Conservation (phyloP, 2,797 vertebrate genomes). For the Mormyrops boulengeri region DNA sequence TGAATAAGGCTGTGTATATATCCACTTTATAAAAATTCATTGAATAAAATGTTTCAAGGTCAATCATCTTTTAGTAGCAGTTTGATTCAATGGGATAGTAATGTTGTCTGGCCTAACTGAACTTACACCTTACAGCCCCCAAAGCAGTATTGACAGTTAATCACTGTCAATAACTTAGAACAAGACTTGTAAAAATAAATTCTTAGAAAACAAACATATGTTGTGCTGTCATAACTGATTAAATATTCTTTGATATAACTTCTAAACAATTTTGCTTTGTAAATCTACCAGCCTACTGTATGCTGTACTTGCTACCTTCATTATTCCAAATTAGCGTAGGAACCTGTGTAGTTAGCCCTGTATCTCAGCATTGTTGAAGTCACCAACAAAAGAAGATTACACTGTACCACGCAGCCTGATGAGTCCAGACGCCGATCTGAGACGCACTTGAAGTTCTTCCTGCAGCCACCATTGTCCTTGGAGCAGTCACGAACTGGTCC, state of each 20-base stretch:
- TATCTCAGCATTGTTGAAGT: background rate
- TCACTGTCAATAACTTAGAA: background rate
- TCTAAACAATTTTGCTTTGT: background rate
- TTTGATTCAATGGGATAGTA: background rate
- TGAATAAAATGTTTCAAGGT: background rate
- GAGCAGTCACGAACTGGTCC: slow-evolving; percentile 91
- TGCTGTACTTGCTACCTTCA: background rate
- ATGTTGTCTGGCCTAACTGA: background rate
- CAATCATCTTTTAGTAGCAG: background rate
- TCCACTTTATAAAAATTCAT: background rate
- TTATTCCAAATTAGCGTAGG: background rate
- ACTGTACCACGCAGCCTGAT: slow-evolving; percentile 83
- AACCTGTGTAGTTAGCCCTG: background rate
- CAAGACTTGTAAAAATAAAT: background rate
- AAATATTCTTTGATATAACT: background rate
- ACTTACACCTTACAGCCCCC: background rate
- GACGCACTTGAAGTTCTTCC: slow-evolving; percentile 95
- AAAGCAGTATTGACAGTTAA: background rate
- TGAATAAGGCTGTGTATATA: background rate
- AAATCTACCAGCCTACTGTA: background rate
- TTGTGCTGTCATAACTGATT: background rate
- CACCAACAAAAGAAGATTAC: background rate
- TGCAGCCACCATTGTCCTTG: slow-evolving; percentile 91
- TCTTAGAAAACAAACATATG: background rate
- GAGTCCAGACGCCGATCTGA: slow-evolving; percentile 88